These are phyloP conservation scores for Danio aesculapii DNA, from an alignment of 2,797 vertebrate genomes.

Conservation along the genomic window DNA sequence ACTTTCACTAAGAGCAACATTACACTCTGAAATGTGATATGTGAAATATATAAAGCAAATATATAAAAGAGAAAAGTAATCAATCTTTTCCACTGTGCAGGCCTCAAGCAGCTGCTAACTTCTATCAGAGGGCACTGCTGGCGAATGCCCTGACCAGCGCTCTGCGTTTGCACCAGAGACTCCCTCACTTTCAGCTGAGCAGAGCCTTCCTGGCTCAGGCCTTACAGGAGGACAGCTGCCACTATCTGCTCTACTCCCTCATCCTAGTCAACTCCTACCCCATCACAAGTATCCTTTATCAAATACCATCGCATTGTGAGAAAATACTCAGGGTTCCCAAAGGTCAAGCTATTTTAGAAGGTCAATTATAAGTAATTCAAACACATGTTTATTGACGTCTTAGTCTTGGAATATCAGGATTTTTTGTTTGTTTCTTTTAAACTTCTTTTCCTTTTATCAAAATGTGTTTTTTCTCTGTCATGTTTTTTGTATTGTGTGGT, in stretches of 20 bases:
- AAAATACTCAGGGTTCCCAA: no score
- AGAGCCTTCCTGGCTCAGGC: slow-evolving; percentile 94
- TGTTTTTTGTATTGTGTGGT: no score
- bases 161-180: slow-evolving; percentile 93
- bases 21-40: no score
- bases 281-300: slow-evolving; percentile 96
- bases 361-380: no score
- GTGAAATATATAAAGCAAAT: no score
- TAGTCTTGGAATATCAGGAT: no score
- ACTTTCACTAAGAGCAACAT: no score
- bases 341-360: no score
- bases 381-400: no score
- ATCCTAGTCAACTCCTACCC: slow-evolving; percentile 99
- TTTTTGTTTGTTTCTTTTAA: no score
- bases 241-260: slow-evolving; percentile 96
- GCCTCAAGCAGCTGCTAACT: slow-evolving; percentile 93
- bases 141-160: slow-evolving; percentile 98
- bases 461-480: no score
- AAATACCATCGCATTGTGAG: not conserved
- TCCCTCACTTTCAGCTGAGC: slow-evolving; percentile 95
- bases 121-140: slow-evolving; percentile 97
- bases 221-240: slow-evolving; percentile 96
- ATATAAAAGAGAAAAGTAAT: not conserved
- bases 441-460: no score
- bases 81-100: slow-evolving; percentile 68